Evolutionary conservation across 2,797 vertebrate genomes (phyloP).

Genomic region (Sebastes paucispinis): DNA sequence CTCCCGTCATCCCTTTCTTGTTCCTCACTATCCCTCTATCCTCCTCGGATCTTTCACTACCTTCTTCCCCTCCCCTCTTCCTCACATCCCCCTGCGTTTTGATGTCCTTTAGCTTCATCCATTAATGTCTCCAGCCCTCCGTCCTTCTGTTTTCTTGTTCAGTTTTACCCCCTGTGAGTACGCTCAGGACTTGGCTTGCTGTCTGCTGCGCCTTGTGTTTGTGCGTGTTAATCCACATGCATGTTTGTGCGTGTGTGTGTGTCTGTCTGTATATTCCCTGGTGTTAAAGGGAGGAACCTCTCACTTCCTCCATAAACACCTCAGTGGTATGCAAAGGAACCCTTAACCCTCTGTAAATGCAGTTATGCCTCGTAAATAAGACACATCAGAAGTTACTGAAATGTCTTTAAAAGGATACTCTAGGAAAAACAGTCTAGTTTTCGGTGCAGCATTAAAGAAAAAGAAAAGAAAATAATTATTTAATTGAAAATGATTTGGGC

Average conservation of each 20-base stretch:
- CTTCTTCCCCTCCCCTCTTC: neutral
- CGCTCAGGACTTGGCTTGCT: neutral
- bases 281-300: constrained; percentile 49
- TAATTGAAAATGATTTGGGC: neutral
- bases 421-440: neutral
- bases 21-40: constrained; percentile 19
- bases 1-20: constrained; percentile 26
- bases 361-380: constrained; percentile 25
- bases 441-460: neutral
- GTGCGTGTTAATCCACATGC: constrained; percentile 29
- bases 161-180: constrained; percentile 21
- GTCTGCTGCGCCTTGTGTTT: constrained; percentile 13
- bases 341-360: constrained; percentile 1
- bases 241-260: neutral
- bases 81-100: neutral
- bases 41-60: constrained; percentile 20
- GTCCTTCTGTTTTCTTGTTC: constrained; percentile 32
- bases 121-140: constrained; percentile 8
- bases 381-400: neutral
- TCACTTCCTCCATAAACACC: constrained; percentile 64
- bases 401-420: neutral
- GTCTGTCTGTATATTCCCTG: constrained; percentile 31
- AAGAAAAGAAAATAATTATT: neutral
- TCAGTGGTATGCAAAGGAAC: constrained; percentile 50
- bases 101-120: constrained; percentile 16